Base-by-base conservation (phyloP, 2,113 vertebrate genomes). In the Ceyx margarethae region DNA sequence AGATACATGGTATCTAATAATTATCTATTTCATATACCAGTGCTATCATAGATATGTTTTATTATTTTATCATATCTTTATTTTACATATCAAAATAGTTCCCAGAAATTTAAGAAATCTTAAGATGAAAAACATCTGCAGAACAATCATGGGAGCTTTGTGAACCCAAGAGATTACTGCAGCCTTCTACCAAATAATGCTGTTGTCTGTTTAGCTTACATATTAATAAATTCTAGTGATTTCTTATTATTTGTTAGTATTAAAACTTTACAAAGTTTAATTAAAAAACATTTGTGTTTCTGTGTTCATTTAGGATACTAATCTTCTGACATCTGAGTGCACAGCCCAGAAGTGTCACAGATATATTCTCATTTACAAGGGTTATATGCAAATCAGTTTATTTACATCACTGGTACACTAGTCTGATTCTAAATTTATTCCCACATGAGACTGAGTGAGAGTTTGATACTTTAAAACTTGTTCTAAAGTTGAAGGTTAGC, bases 241-340 rank as follows among this genome's bases (percentile, higher is more conserved):
- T 87, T 86, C 60, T 75, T 93, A 81, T 75, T 93, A 75, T 87
- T 89, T 91, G 67, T 79, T 37, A 76, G 33, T 64, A 69, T 67
- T 40, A 87, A 93, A 96, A 78, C 90, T 89, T 92, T 78, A 15
- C 11, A 68, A 89, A 69, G 93, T 40, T 79, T 91, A 81, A 84
- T 54, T 92, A 29, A 40, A 89, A 91, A 87, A 12, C 18, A 14
- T 6, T 60, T 74, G 14, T 20, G 16, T 86, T 68, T 89, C 46
- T 87, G 45, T 1, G 2, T 85, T 74, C 21, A 57, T 91, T 95
- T 60, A 84, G 15, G 12, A 72, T 15, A 66, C 53, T 92, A 82
- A 51, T 89, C 21, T 91, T 90, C 90, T 35, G 57, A 15, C 14
- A 54, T 71, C 56, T 96, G 35, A 60, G 20, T 71, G 19, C n/a